Base-by-base conservation (phyloP, 2,797 vertebrate species). In the Salarias fasciatus region DNA sequence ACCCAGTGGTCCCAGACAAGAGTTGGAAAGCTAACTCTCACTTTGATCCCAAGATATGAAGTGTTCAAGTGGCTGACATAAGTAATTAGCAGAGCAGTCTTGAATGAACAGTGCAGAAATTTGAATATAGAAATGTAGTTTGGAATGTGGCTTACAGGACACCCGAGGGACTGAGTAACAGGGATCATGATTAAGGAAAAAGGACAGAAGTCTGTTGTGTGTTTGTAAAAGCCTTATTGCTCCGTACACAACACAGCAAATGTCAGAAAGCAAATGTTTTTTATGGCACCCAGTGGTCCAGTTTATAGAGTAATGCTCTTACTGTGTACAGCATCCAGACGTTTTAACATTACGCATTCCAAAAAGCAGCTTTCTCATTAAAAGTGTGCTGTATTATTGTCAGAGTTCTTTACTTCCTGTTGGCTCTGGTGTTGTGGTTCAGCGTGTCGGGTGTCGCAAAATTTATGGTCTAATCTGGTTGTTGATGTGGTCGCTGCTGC, bases 201-300 rank as follows among this genome's bases (percentile, higher is more conserved):
- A 67, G 69, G 77, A 75, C 73, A 82, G 74, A 79, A 56, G 67
- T 61, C 82, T 53, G 80, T 52, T 82, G 40, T 69, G 55, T 65
- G 14, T 35, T 50, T 43, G 48, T 51, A 53, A 61, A 56, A 49
- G 63, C 59, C 43, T 50, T 18, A 24, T 24, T 24, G 18, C 40
- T 73, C 61, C 59, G 44, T 29, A 50, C 63, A 63, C 60, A 72
- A 62, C 45, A 62, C 56, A 29, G 36, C 63, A 28, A 72, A 69
- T 54, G 46, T 52, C 65, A 74, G 24, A 18, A 24, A 24, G 18
- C 18, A 24, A 24, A 24, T 71, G 43, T 61, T 50, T 67, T 61
- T 52, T 13, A 45, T 42, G 43, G 46, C 46, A 63, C 72, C 65
- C 58, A 31, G 7, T 33, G 65, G 72, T 82, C 11, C 48, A 55